Evolutionary conservation across 2,113 vertebrate species (phyloP), one percentile per base, ranked within the genome.

Genomic region (Lichenostomus cassidix): DNA sequence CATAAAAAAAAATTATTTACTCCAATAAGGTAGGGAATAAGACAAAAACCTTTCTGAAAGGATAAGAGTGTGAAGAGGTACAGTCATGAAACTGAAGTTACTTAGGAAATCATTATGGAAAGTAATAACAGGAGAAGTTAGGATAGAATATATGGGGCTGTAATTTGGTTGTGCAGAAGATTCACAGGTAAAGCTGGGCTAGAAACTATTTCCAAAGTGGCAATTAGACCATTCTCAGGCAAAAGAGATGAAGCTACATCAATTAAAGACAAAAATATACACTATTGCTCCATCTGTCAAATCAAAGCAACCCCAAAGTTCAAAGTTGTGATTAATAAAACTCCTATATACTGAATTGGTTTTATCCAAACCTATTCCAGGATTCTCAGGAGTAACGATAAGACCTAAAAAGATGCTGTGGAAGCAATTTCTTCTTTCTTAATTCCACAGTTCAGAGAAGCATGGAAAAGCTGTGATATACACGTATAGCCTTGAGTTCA

Each of bases 231-330:
- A 2, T 44, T 75, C 35, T 71, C 44, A 81, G 53, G 31, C 17
- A 62, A 84, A 83, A 95, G 31, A 90, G 27, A 89, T 60, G 25
- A 92, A 78, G 24, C 12, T 83, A 78, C 33, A 75, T 28, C 47
- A 78, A 28, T 67, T 74, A 83, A 79, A 83, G n/a, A 39, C 25
- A 92, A 92, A 84, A 92, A 73, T 10, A 79, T 12, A 73, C 27
- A 41, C 28, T 50, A 33, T 15, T 82, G 27, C n/a, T 87, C 67
- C n/a, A 64, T 64, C 56, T 90, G 52, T 60, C 80, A 92, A 78
- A 89, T 56, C 39, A 83, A 95, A 92, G 83, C 37, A 94, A 93
- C 29, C 13, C 39, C 19, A 44, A 86, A 92, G 67, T 85, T 91
- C 69, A 92, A 91, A 91, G 58, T 35, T 4, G 0, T 39, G 50